Conservation (phyloP, 2,113 vertebrate genomes). For the Pitta sordida region DNA sequence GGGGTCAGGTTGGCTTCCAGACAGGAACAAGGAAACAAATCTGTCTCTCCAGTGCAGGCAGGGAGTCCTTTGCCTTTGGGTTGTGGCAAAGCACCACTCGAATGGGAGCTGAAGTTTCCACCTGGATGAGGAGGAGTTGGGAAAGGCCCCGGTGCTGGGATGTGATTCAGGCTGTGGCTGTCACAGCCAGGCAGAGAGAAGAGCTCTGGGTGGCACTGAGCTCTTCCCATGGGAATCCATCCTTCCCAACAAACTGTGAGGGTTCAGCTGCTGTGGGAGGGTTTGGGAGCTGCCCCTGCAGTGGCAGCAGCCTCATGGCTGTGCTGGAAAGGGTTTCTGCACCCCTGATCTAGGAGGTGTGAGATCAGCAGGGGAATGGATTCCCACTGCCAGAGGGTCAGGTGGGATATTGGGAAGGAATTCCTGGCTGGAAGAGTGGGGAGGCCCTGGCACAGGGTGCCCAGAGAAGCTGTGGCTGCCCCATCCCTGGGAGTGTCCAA, state of each 20-base stretch:
- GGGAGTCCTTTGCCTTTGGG: too few relatives aligned
- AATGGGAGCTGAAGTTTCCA: neutral
- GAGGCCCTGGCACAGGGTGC: neutral
- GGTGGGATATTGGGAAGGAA: neutral
- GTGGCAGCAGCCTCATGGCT: neutral
- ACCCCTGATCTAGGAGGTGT: neutral
- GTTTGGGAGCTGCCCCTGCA: neutral
- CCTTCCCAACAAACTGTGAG: neutral
- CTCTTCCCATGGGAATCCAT: neutral
- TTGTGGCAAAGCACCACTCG: rapidly evolving
- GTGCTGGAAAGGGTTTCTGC: neutral
- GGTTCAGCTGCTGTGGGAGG: neutral
- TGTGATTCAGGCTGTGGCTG: neutral
- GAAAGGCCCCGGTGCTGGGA: too few relatives aligned
- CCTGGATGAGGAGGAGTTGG: neutral
- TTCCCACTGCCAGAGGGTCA: neutral
- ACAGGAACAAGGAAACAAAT: rapidly evolving
- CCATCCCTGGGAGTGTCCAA: neutral
- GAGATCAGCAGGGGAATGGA: neutral
- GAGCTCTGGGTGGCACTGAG: rapidly evolving
- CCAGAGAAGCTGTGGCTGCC: neutral
- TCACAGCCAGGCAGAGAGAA: too few relatives aligned
- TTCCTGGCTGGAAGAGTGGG: neutral
- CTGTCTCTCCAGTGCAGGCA: neutral
- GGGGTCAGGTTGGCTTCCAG: neutral